Base-by-base conservation (phyloP, 2,113 vertebrate genomes). In the Pan paniscus region DNA sequence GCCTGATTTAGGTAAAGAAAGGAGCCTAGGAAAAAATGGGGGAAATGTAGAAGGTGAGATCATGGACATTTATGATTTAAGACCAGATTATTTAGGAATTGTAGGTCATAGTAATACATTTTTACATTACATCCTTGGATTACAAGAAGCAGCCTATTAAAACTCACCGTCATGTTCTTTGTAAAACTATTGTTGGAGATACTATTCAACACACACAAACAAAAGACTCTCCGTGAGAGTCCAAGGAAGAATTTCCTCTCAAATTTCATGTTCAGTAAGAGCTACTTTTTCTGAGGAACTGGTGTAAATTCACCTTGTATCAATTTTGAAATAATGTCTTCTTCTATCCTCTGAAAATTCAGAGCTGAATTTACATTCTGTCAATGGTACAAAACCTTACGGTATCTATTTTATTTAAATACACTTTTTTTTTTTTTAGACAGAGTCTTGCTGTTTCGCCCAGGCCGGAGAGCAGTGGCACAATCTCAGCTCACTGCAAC, bases 321-420 rank as follows among this genome's bases (percentile, higher is more conserved):
- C 27, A n/a, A 93, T 48, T 73, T 52, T 83, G 38, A 93, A 94
- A 83, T 90, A 61, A 85, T 78, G 22, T 18, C 76, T 43, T 64
- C 68, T 27, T 93, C 38, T 87, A 78, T 48, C 27, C 50, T 89
- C 46, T 57, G 46, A 96, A 94, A 93, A 78, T 35, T 93, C 35
- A 94, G 40, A n/a, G 23, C 1, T 94, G 9, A 80, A 95, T 76
- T 85, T 93, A 81, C 12, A 96, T 87, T 94, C 70, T 76, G 67
- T 40, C 55, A 97, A 88, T 35, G 70, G 14, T 52, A 95, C 57
- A 95, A 81, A 93, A 87, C 8, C 43, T 93, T 94, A 87, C 67
- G 27, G 27, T 55, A 92, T 52, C 88, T 88, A 92, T 67, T 90
- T 94, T 87, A 32, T 81, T 96, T 25, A 68, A 95, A 68, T 83